Base-by-base conservation (phyloP, 2,113 vertebrate genomes). In the Pachycephala philippinensis region DNA sequence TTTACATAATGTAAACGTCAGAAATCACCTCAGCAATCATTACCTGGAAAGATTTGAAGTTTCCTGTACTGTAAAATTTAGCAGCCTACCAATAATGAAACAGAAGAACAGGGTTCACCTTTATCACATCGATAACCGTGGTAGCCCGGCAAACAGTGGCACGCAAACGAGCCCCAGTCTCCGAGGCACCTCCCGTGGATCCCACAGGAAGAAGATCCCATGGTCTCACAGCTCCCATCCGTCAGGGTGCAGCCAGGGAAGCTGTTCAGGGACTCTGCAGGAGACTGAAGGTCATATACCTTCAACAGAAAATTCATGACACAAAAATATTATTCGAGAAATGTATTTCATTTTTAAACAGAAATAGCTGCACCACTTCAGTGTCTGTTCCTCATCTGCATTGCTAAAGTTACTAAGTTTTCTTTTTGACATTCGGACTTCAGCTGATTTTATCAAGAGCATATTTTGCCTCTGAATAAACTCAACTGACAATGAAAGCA, bases 81-180 rank as follows among this genome's bases (percentile, higher is more conserved):
- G 65, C 61, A 87, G 78, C 35, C 69, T 54, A 61, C 31, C 35
- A 50, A 15, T 14, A 65, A 35, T 0, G 7, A 8, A 65, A 42
- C 6, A 89, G 84, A 69, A 66, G 64, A 82, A 10, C 15, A 88
- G 37, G 30, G 50, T 15, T 93, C 97, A 99, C 99, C 99, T 97
- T 98, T 97, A 35, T 99, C 98, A 92, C 99, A 99, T 28, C 98
- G 98, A 72, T 98, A 97, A 31, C 98, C 98, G 1, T 97, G 97
- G 96, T 98, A 98, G n/a, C 98, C 98, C 0, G 98, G 97, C 75
- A 98, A 86, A 68, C 99, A 99, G 72, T 98, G 98, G 96, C 99
- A 99, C 42, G 98, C 98, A 90, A 99, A 98, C 2, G 98, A 98
- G 81, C 97, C 98, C 98, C 98, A 98, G 80, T 99, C 98, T 35